Percentiles rank a stretch among this genome's conserved stretches.
phyloP scores from a whole-genome alignment of 2,797 vertebrate species.

The Diplodus puntazzo region DNA sequence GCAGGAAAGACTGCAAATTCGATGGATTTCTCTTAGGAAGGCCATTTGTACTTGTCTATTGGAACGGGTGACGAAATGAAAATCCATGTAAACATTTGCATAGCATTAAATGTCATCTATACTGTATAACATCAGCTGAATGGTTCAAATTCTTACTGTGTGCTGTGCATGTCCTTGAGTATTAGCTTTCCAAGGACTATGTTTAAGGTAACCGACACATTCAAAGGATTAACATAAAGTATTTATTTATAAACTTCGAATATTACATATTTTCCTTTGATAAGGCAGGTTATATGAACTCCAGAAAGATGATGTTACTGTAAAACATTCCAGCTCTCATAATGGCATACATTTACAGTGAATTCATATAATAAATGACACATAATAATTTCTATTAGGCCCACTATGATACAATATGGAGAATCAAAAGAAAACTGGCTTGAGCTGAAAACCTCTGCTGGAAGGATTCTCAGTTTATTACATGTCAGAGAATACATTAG shows the following conservation, averaged over 20 bases:
- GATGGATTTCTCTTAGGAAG: constrained; percentile 16
- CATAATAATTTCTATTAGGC: constrained; percentile 62
- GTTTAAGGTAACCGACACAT: constrained; percentile 44
- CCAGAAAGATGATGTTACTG: constrained; percentile 75
- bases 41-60: constrained; percentile 27
- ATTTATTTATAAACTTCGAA: constrained; percentile 81
- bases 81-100: constrained; percentile 39
- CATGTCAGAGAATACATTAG: constrained; percentile 78
- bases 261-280: constrained; percentile 72
- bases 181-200: not conserved
- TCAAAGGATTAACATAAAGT: constrained; percentile 62
- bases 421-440: constrained; percentile 55
- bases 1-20: not conserved
- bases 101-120: constrained; percentile 2
- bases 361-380: constrained; percentile 65
- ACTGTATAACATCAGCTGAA: not conserved
- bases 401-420: constrained; percentile 68
- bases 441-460: constrained; percentile 53
- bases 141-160: not conserved
- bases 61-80: constrained; percentile 6
- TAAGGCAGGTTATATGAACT: constrained; percentile 80
- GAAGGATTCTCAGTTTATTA: constrained; percentile 77
- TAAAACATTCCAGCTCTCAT: constrained; percentile 78
- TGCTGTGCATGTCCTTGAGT: not conserved
- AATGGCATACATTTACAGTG: constrained; percentile 75